Base-by-base conservation (phyloP, 2,113 vertebrate species). In the Ochotona princeps region DNA sequence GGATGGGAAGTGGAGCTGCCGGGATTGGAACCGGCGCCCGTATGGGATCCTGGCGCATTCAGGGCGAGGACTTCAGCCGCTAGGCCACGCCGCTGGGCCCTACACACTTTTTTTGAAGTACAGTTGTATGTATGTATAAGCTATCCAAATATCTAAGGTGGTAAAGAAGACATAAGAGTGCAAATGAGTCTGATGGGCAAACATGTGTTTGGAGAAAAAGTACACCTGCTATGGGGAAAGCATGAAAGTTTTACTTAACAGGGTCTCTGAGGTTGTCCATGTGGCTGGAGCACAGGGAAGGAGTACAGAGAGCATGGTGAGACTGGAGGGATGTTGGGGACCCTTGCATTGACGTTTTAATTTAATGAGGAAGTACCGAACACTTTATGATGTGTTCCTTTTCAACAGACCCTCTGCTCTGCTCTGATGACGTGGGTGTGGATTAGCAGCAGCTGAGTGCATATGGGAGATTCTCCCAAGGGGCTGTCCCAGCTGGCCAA, bases 341-440 rank as follows among this genome's bases (percentile, higher is more conserved):
- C 18, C 74, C 70, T 21, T 67, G 17, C 67, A 13, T 7, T 89
- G 12, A 93, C 70, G 35, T 60, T 44, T 80, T 93, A 54, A 76
- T 67, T 44, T 47, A 63, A 5, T 87, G 67, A 51, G 54, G 84
- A 78, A 84, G 81, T 23, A 87, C 72, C 82, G 35, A 60, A 49
- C 63, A 49, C 30, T 94, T 93, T 93, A n/a, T n/a, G n/a, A n/a
- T n/a, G n/a, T n/a, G n/a, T n/a, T n/a, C 32, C 35, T 81, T 90
- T 91, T 92, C 23, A n/a, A 91, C 72, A 93, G 61, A 67, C 32
- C 35, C 1, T 35, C n/a, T 87, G n/a, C 26, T 10, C 2, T 75
- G 1, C n/a, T 92, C 17, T 78, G 10, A 78, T 47, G 28, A 15
- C 7, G 15, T 51, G 69, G n/a, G 3, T 61, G 35, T 73, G 30